Base-by-base conservation (phyloP, 2,888 invertebrate species). In the Timema cristinae region DNA sequence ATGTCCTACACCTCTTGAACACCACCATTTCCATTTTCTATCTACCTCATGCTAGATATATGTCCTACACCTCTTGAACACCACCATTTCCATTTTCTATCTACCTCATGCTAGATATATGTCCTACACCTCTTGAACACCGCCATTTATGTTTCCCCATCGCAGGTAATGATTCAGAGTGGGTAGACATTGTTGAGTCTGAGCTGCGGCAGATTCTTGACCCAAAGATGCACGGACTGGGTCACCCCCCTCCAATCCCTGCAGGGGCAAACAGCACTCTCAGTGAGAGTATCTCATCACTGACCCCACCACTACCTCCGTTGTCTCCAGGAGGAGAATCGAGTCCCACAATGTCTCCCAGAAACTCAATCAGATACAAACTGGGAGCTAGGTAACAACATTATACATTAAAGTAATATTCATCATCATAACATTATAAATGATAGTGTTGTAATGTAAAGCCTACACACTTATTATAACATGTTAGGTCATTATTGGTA, bases 131-230 rank as follows among this genome's bases (percentile, higher is more conserved):
- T 32, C 32, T 32, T 32, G 32, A 32, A 32, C 32, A 32, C 32
- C 32, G 32, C 32, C 32, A 32, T 32, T 32, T 32, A 1, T 32
- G 32, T 32, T 2, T 32, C 32, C 32, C 32, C 32, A 32, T 32
- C 32, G 32, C 78, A 83, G 87, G 84, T 50, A 88, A 86, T 76
- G 91, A 91, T 78, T 88, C 90, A 50, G 92, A 92, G 81, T 93
- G 93, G 93, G 91, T 91, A 1, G 92, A 92, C 77, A 86, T 91
- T 67, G 92, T 92, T 10, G 92, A 93, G 80, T 91, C 90, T 66
- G 93, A 93, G 80, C 84, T 93, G 47, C 85, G 92, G 16, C 90
- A 91, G 80, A 92, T 92, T 78, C 81, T 92, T 75, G 91, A 92
- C 79, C 91, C 91, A 1, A 89, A 90, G 80, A 82, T 91, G 70